Evolutionary conservation across 1,140 invertebrate species (phyloP), one percentile per base, ranked within the genome.

Genomic region (Pteromalus puparum): DNA sequence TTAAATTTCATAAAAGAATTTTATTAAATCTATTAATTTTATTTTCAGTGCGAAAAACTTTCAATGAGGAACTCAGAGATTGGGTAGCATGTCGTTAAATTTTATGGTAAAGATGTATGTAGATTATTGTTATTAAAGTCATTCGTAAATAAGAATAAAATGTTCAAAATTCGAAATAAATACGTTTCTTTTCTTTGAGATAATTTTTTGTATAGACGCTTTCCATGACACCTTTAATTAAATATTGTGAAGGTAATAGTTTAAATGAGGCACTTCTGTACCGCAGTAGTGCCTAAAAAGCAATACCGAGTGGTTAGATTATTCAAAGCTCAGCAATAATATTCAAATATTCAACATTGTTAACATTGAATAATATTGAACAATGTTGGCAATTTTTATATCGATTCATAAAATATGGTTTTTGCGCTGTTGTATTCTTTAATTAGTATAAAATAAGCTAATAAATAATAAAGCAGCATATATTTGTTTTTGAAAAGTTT

Each of bases 81-180:
- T 86, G 85, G 85, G 12, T 74, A 24, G 81, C 85, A 18, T 28
- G 15, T 6, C 85, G 85, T 68, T 86, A 75, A 82, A 46, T 53
- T 77, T 26, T 82, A 80, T 38, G 26, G 6, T 73, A 46, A 65
- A 76, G 5, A 73, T 2, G 72, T 9, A 53, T 26, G 81, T 86
- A 86, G 81, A 85, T 73, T 74, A 72, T 74, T 85, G 73, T 77
- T 61, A 83, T 38, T 68, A 9, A 76, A 76, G 38, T 73, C 12
- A 75, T 77, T 2, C 72, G 74, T 76, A 77, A 76, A 83, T 76
- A 68, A 10, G 21, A 83, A 67, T 83, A 61, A 34, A 78, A 38
- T 21, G 18, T 65, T 61, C 15, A 67, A 78, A 76, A 76, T 76
- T 76, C 21, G 21, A 28, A 48, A 76, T 53, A 65, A 67, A n/a